phyloP scores from a whole-genome alignment of 2,113 vertebrate species.

The Phainopepla nitens region DNA sequence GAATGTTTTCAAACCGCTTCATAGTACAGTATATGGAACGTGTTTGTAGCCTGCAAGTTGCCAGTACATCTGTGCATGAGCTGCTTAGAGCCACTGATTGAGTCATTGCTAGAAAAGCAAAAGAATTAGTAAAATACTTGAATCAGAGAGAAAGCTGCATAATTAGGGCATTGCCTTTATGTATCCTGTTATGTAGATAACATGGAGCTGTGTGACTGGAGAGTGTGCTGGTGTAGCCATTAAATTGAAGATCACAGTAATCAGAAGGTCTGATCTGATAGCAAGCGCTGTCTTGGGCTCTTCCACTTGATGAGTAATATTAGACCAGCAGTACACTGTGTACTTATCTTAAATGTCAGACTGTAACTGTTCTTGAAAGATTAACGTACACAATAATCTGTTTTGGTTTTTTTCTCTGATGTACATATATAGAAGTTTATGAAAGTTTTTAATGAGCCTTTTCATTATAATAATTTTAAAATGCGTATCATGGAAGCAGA shows the following conservation, averaged over 20 bases:
- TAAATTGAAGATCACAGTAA: neutral
- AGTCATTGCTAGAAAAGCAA: neutral
- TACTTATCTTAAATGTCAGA: neutral
- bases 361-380: neutral
- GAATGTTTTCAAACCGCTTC: neutral
- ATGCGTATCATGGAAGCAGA: neutral
- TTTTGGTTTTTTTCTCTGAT: neutral
- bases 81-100: neutral
- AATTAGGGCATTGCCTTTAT: neutral
- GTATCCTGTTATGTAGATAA: neutral
- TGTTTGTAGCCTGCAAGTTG: neutral
- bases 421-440: neutral
- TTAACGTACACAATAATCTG: neutral
- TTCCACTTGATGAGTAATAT: neutral
- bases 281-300: neutral
- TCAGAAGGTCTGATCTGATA: neutral
- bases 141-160: neutral
- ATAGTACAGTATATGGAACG: neutral
- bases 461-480: neutral
- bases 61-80: neutral
- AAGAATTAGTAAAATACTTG: neutral
- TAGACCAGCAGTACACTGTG: neutral
- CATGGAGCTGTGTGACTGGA: neutral
- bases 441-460: neutral
- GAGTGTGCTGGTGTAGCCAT: neutral